A percentile compares a stretch with the other conserved stretches of the same genome.
Evolutionary conservation across 1,140 invertebrate genomes (phyloP).

Genomic region (Laupala kohalensis): DNA sequence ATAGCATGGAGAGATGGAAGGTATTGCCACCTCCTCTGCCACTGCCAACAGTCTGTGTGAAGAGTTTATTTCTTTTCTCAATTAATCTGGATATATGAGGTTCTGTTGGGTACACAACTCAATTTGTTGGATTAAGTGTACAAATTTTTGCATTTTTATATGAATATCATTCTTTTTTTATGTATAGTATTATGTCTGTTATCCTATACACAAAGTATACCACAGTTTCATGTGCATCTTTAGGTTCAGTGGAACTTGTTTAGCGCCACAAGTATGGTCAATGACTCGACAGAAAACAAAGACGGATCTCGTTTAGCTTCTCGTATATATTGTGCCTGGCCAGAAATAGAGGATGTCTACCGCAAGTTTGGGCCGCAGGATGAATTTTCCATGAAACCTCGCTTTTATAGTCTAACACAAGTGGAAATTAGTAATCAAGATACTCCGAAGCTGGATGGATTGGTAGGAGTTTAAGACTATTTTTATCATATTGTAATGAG

Average conservation of each 20-base stretch:
- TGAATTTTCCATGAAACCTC: constrained; percentile 66
- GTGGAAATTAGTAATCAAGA: constrained; percentile 65
- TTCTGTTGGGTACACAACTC: too few relatives aligned
- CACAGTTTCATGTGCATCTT: constrained; percentile 5
- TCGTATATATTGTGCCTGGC: constrained; percentile 60
- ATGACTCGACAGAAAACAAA: constrained; percentile 32
- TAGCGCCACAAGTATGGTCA: constrained; percentile 44
- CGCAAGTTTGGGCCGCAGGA: constrained; percentile 55
- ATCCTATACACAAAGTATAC: too few relatives aligned
- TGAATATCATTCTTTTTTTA: background rate
- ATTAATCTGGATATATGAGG: too few relatives aligned
- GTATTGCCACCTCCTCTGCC: too few relatives aligned
- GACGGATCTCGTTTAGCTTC: constrained; percentile 39
- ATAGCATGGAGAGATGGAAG: too few relatives aligned
- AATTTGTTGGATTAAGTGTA: background rate
- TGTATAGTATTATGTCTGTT: too few relatives aligned
- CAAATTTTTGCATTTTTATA: background rate
- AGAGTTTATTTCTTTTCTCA: too few relatives aligned
- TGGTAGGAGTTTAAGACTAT: constrained; percentile 44
- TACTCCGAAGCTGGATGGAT: constrained; percentile 77
- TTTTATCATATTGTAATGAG: too few relatives aligned
- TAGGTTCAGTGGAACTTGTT: constrained; percentile 78
- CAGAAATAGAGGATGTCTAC: constrained; percentile 68
- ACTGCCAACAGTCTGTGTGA: too few relatives aligned
- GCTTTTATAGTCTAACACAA: constrained; percentile 72